Evolutionary conservation across 2,888 invertebrate species (phyloP).

Genomic region (Osmoderma eremita): DNA sequence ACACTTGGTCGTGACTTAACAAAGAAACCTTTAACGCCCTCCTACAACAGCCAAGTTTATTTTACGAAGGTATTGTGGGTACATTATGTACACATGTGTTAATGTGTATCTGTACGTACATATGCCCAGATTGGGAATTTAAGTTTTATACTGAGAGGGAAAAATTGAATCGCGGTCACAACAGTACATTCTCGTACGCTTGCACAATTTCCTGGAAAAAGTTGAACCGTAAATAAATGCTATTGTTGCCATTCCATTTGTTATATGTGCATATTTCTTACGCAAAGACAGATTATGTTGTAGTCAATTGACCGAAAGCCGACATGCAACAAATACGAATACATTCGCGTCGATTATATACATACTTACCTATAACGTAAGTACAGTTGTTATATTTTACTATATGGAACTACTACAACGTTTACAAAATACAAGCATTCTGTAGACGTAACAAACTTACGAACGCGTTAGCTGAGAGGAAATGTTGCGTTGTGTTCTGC

Average conservation of each 20-base stretch:
- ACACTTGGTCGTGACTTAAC: conserved; percentile 10
- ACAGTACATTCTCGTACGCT: conserved; percentile 31
- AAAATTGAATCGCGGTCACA: conserved; percentile 33
- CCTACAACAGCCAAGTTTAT: neutral
- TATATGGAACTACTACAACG: conserved; percentile 11
- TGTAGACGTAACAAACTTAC: conserved; percentile 36
- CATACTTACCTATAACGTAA: neutral
- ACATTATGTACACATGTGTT: neutral
- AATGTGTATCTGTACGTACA: neutral
- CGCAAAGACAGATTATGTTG: conserved; percentile 35
- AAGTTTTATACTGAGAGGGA: conserved; percentile 13
- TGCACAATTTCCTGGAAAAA: conserved; percentile 37
- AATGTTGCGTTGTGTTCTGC: conserved; percentile 20
- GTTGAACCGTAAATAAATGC: conserved; percentile 34
- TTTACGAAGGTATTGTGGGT: no score
- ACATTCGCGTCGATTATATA: conserved; percentile 12
- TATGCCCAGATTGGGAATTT: conserved; percentile 21
- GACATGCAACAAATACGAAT: conserved; percentile 33
- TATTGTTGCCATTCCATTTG: conserved; percentile 36
- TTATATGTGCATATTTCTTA: conserved; percentile 37
- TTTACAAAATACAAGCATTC: conserved; percentile 27
- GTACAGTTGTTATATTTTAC: conserved; percentile 20
- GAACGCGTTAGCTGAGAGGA: conserved; percentile 15
- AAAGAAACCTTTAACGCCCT: conserved; percentile 20
- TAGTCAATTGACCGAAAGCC: conserved; percentile 36